phyloP scores from a whole-genome alignment of 2,113 vertebrate genomes.

The Aythya baeri region DNA sequence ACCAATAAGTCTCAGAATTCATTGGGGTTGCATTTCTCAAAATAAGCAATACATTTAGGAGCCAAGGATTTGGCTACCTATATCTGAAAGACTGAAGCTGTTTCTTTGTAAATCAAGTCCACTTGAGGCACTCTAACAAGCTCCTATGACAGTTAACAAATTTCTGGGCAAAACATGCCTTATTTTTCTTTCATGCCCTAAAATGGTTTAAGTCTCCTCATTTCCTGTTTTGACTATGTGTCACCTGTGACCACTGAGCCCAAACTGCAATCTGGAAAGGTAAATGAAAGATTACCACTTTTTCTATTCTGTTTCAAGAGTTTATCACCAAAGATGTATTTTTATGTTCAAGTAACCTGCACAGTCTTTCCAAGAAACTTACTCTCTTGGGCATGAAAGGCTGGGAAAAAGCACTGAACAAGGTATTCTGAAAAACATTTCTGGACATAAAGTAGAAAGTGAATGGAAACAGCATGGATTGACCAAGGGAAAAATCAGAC shows the following conservation, averaged over 20 bases:
- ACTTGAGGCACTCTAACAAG: neutral
- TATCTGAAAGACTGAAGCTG: neutral
- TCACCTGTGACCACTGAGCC: neutral
- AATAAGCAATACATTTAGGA: neutral
- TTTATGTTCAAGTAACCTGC: neutral
- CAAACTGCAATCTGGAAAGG: no score
- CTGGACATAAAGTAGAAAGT: neutral
- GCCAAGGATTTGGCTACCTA: neutral
- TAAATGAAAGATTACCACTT: neutral
- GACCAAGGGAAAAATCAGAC: neutral
- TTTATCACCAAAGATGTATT: neutral
- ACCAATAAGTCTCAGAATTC: neutral
- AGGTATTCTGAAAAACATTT: neutral
- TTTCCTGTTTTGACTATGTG: neutral
- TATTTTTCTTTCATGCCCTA: neutral
- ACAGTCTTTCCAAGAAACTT: no score
- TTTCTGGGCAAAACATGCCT: neutral
- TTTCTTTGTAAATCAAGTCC: neutral
- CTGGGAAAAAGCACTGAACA: neutral
- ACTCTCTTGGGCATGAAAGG: neutral
- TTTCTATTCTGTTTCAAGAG: neutral
- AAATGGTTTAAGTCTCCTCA: neutral
- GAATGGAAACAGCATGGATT: neutral
- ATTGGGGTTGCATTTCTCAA: neutral
- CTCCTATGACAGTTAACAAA: neutral